Percentiles rank a stretch among this genome's conserved stretches.
Conservation (phyloP, 2,888 invertebrate genomes). For the Amblyjoppa proteus region DNA sequence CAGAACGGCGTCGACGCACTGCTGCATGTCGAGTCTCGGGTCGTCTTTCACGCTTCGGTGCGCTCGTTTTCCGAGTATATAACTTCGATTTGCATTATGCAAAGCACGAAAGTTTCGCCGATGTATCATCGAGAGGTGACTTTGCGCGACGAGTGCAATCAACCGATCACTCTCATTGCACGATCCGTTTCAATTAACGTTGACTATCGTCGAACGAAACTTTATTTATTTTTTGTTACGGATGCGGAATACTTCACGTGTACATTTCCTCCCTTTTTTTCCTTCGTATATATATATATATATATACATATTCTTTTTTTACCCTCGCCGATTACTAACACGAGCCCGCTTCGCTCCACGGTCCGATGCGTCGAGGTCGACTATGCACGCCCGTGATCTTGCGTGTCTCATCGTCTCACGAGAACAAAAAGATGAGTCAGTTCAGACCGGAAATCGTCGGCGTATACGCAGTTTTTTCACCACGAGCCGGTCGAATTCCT, state of each 20-base stretch:
- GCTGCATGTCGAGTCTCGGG: slow-evolving; percentile 69
- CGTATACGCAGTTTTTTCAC: slow-evolving; percentile 43
- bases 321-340: slow-evolving; percentile 4
- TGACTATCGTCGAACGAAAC: neutral
- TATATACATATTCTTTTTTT: neutral
- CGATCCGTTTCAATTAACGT: neutral
- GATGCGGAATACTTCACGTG: neutral
- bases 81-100: slow-evolving; percentile 42
- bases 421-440: slow-evolving; percentile 55
- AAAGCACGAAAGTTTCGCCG: slow-evolving; percentile 5
- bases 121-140: slow-evolving; percentile 30
- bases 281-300: too few relatives aligned
- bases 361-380: slow-evolving; percentile 3
- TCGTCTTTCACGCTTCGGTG: neutral
- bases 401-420: slow-evolving; percentile 36
- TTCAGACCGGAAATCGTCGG: slow-evolving; percentile 63
- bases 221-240: neutral
- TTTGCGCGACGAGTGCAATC: neutral
- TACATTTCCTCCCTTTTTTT: neutral
- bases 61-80: neutral
- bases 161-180: neutral
- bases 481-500: slow-evolving; percentile 33
- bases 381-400: slow-evolving; percentile 14
- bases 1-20: slow-evolving; percentile 73
- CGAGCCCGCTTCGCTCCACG: neutral